Base-by-base conservation (phyloP, 2,888 invertebrate genomes). In the Caenorhabditis sp. region DNA sequence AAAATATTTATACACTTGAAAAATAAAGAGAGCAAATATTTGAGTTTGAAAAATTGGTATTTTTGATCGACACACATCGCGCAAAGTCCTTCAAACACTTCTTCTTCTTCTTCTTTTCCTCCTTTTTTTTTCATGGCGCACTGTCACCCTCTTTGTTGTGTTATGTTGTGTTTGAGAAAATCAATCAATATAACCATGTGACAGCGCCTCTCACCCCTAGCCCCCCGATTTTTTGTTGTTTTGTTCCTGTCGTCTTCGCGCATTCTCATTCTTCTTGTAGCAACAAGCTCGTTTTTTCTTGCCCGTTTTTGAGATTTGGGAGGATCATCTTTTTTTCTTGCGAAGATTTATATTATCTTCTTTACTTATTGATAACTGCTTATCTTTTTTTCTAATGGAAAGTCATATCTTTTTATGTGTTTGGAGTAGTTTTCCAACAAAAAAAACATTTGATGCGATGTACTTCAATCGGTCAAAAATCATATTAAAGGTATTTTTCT, bases 71-170 rank as follows among this genome's bases (percentile, higher is more conserved):
- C 43, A 43, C 43, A 8, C 19, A 51, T 23, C 21, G 23, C 59
- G 49, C 59, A 59, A 64, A 71, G 71, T 71, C 71, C 71, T 71
- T 71, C 66, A 66, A 71, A 43, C 43, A 43, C 43, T 43, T 43
- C 43, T 43, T 43, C 17, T 43, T 14, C 31, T 50, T 60, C 49
- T 60, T 49, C 49, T 2, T 27, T 49, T 60, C 50, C 19, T 31
- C 27, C 21, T 51, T 27, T n/a, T 19, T 12, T 61, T 60, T 26
- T 27, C 14, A 50, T 50, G 17, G 36, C 37, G 49, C 54, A 54
- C 54, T 54, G 26, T 24, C 24, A 43, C 49, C 24, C 36, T 19
- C 49, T n/a, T 43, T 50, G 27, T 36, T 31, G 37, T 64, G n/a
- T 17, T 23, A 23, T 24, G 24, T 17, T 36, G 27, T 58, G 19